phyloP scores from a whole-genome alignment of 2,113 vertebrate species.

The Pavo muticus region DNA sequence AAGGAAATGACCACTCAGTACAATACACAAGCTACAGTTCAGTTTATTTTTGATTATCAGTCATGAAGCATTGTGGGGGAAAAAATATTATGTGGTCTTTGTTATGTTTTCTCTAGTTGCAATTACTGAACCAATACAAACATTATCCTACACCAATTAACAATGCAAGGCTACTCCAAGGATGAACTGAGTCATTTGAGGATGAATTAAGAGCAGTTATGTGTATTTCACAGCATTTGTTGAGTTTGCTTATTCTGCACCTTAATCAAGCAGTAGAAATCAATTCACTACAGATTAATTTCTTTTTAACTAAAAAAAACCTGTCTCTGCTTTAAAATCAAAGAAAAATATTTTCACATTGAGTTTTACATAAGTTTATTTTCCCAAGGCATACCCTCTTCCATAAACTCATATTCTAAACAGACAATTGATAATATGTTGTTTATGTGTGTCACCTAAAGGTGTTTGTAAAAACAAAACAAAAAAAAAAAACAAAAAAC shows the following conservation, averaged over 20 bases:
- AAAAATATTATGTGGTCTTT: not conserved
- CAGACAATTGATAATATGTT: not conserved
- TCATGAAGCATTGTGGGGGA: not conserved
- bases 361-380: not conserved
- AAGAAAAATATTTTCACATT: not conserved
- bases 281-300: not conserved
- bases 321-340: not conserved
- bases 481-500: not conserved
- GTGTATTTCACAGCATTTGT: not conserved
- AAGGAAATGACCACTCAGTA: not conserved
- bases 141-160: not conserved
- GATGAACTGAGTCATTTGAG: not conserved
- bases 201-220: not conserved
- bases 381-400: not conserved
- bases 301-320: not conserved
- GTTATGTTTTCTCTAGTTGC: not conserved
- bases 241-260: not conserved
- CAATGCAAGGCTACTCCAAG: not conserved
- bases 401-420: not conserved
- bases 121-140: not conserved
- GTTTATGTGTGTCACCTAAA: not conserved
- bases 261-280: not conserved
- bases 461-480: not conserved
- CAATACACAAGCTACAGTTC: not conserved
- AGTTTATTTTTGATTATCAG: not conserved